Evolutionary conservation across 2,797 vertebrate genomes (phyloP).

Genomic region (Periophthalmus magnuspinnatus): DNA sequence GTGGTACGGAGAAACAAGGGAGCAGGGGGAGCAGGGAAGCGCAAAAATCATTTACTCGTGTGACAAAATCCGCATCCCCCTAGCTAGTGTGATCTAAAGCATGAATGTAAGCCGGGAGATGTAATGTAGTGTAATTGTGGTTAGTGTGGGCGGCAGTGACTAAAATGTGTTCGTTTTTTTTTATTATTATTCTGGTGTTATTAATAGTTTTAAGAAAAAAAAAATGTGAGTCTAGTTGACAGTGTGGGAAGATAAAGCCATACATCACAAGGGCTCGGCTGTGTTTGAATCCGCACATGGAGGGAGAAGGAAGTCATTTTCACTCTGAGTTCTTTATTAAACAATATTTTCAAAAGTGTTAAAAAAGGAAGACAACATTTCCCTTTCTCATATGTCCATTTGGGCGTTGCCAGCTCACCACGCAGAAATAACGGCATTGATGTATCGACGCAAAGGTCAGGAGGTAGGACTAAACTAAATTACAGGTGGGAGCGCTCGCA

Average conservation of each 20-base stretch:
- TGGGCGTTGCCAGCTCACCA: conserved; percentile 2
- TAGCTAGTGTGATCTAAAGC: conserved; percentile 47
- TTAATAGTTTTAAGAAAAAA: conserved; percentile 15
- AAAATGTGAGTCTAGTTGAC: not conserved
- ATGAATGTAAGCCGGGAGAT: conserved; percentile 36
- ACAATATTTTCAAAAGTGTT: not conserved
- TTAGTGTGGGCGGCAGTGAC: conserved; percentile 26
- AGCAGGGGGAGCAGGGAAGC: conserved; percentile 45
- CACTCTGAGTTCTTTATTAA: not conserved
- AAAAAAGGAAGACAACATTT: not conserved
- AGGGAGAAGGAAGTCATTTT: not conserved
- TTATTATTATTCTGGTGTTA: not conserved
- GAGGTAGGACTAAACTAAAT: conserved; percentile 11
- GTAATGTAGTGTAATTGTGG: conserved; percentile 42
- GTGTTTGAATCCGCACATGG: not conserved
- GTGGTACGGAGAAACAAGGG: conserved; percentile 60
- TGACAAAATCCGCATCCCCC: conserved; percentile 58
- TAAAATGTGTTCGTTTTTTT: conserved; percentile 9
- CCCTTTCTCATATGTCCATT: not conserved
- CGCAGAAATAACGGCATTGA: not conserved
- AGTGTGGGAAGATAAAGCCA: conserved; percentile 1
- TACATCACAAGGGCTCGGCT: conserved; percentile 12
- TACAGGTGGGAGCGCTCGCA: not conserved
- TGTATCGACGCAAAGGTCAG: conserved; percentile 14
- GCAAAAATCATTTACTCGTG: conserved; percentile 65